These are phyloP conservation scores for Australoheros scitulus DNA, from an alignment of 2,113 vertebrate species.

Conservation along the genomic window DNA sequence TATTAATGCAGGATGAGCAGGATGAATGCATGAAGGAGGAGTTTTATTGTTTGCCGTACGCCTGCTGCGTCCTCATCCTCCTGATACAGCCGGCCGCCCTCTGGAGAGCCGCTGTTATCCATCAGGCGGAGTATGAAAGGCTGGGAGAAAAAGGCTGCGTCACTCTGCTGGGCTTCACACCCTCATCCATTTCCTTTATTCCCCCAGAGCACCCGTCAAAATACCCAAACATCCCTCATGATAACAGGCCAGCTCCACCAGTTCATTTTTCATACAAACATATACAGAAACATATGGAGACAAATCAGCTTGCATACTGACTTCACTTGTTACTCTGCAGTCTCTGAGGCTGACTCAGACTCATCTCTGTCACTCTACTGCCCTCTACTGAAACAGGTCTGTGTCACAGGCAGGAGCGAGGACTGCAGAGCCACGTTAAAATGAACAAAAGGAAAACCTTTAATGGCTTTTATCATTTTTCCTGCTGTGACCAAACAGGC, in stretches of 20 bases:
- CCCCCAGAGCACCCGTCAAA: background rate
- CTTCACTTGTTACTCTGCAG: background rate
- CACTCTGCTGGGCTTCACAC: conserved; percentile 5
- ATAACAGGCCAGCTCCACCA: background rate
- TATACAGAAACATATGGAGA: background rate
- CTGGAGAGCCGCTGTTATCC: conserved; percentile 2
- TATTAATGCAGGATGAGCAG: background rate
- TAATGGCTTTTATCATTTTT: too few relatives aligned
- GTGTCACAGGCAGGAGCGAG: background rate
- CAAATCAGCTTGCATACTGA: background rate
- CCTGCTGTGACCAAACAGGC: too few relatives aligned
- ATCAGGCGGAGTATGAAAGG: background rate
- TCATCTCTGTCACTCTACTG: conserved; percentile 8
- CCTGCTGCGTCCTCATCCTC: background rate
- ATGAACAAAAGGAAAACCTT: too few relatives aligned
- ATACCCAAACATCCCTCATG: background rate
- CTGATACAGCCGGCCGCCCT: background rate
- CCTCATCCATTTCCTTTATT: conserved; percentile 5
- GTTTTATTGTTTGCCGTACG: background rate
- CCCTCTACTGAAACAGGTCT: conserved; percentile 5
- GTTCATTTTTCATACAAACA: conserved; percentile 11
- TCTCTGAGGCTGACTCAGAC: background rate
- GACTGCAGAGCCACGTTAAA: too few relatives aligned
- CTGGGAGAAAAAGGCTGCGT: conserved; percentile 10
- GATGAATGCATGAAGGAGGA: conserved; percentile 10